These are phyloP conservation scores for Perizoma flavofasciatum DNA, from an alignment of 2,888 invertebrate genomes.

Conservation along the genomic window DNA sequence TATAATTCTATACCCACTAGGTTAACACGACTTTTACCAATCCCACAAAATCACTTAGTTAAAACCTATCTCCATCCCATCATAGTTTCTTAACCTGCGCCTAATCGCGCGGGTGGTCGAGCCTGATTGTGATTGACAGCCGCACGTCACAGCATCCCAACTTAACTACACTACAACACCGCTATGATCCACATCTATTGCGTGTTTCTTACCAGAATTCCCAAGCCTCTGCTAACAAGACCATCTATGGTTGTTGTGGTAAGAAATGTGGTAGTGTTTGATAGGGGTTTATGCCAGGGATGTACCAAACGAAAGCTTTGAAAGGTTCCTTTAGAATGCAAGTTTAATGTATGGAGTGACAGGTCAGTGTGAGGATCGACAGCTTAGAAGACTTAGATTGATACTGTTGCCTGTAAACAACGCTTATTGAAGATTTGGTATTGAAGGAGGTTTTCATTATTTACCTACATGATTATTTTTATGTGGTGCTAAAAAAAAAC, in stretches of 20 bases:
- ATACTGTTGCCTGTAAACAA: conserved; percentile 35
- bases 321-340: conserved; percentile 55
- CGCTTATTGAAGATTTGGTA: conserved; percentile 23
- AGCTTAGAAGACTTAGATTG: conserved; percentile 34
- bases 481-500: background rate
- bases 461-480: background rate
- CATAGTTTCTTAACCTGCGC: conserved; percentile 50
- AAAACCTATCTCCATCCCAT: conserved; percentile 46
- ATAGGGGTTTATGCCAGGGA: conserved; percentile 36
- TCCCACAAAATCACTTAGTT: background rate
- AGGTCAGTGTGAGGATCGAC: conserved; percentile 43
- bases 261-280: conserved; percentile 5
- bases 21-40: no score
- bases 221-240: background rate
- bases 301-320: conserved; percentile 48
- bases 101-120: conserved; percentile 81
- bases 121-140: conserved; percentile 82
- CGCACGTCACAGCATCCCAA: conserved; percentile 65
- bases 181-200: conserved; percentile 41
- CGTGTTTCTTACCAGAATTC: conserved; percentile 6
- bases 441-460: conserved; percentile 10
- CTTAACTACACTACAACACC: conserved; percentile 29
- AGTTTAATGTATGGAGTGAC: conserved; percentile 53
- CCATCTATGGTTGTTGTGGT: conserved; percentile 39
- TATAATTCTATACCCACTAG: no score